Base-by-base conservation (phyloP, 2,888 invertebrate species). In the Dastarcus helophoroides region DNA sequence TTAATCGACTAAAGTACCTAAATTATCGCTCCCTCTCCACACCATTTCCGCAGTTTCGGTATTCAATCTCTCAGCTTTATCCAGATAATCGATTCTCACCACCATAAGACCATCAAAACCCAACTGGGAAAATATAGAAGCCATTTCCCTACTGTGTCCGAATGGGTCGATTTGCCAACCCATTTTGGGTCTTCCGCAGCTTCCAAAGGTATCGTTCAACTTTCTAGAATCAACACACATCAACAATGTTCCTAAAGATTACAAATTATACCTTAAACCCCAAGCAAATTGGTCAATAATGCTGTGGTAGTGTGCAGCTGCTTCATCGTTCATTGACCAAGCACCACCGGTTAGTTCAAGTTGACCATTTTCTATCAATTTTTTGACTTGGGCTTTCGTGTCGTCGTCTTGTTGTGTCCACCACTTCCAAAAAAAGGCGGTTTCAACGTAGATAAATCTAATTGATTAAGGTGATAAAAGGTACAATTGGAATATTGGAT, bases 111-210 rank as follows among this genome's bases (percentile, higher is more conserved):
- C 88, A 48, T 91, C 86, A 50, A 78, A 90, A 40, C 82, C 89
- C 76, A 91, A 79, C 53, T 76, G 73, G 0, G 82, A 69, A 13
- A 80, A 71, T 0, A 79, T 53, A 0, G 76, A 75, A 0, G 84
- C 85, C 62, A 80, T 79, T 56, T 86, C 86, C 2, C 81, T 60
- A 0, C 85, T 69, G 50, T 86, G 85, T 0, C 85, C 86, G 49
- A 86, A 86, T 0, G 84, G 78, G 61, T 86, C 85, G 9, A 86
- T 82, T 58, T 86, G 84, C 84, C 84, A 84, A 0, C 76, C 82
- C 0, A 80, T 69, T 23, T 68, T 69, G 0, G 86, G 84, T 14
- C 76, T 68, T 0, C 73, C 83, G 43, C 84, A 84, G 1, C 71
- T 66, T 0, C 79, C 79, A 22, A 82, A 67, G 0, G 75, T 76